phyloP scores from a whole-genome alignment of 2,797 vertebrate species.

The Carduelis carduelis region DNA sequence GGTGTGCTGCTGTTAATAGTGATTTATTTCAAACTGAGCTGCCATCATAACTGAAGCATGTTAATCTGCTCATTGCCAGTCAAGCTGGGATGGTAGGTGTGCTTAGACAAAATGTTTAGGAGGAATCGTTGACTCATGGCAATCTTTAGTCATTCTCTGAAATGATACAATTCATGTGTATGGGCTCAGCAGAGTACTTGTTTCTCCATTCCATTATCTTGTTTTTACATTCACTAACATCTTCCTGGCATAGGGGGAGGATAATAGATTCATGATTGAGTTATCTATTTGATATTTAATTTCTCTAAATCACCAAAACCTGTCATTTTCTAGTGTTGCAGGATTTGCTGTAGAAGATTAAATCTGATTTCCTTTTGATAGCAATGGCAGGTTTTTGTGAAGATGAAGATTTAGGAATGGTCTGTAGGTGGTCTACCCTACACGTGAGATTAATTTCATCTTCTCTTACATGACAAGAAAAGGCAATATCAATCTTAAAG shows the following conservation, averaged over 20 bases:
- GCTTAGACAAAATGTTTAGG: slow-evolving; percentile 59
- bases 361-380: not conserved
- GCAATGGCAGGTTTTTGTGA: not conserved
- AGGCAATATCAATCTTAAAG: not conserved
- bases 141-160: slow-evolving; percentile 54
- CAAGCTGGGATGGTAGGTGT: slow-evolving; percentile 43
- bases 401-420: not conserved
- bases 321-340: not conserved
- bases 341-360: not conserved
- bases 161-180: slow-evolving; percentile 37
- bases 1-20: not conserved
- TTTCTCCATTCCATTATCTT: slow-evolving; percentile 41
- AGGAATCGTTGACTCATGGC: slow-evolving; percentile 48
- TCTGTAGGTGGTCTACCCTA: not conserved
- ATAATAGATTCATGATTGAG: slow-evolving; percentile 25
- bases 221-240: slow-evolving; percentile 20
- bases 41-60: not conserved
- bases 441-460: not conserved
- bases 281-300: not conserved
- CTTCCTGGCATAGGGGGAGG: not conserved
- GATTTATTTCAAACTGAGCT: slow-evolving; percentile 16
- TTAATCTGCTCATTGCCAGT: slow-evolving; percentile 48
- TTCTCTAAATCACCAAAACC: slow-evolving; percentile 13
- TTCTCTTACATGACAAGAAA: not conserved
- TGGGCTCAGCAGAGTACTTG: slow-evolving; percentile 6